phyloP scores from a whole-genome alignment of 2,888 invertebrate species.

The Eristalis intricaria region DNA sequence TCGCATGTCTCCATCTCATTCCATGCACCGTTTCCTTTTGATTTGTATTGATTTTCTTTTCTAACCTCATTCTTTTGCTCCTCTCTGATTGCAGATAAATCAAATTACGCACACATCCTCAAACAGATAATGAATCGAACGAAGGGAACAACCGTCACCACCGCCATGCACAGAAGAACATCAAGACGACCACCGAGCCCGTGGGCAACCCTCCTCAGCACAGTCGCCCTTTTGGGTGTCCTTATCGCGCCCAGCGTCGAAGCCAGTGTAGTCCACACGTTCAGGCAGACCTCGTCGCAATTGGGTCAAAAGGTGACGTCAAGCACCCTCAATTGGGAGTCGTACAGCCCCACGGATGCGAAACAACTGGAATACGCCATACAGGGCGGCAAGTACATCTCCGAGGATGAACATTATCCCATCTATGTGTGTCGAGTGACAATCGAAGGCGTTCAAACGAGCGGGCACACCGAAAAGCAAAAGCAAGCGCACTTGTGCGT shows the following conservation, averaged over 20 bases:
- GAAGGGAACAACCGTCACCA: neutral
- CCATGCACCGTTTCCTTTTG: neutral
- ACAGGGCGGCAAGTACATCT: slow-evolving; percentile 83
- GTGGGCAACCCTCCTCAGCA: neutral
- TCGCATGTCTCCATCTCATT: neutral
- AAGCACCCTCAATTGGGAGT: slow-evolving; percentile 89
- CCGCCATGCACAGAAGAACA: neutral
- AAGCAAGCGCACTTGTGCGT: slow-evolving; percentile 85
- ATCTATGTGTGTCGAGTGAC: slow-evolving; percentile 89
- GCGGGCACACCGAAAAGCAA: slow-evolving; percentile 83
- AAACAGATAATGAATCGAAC: neutral
- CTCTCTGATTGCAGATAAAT: neutral
- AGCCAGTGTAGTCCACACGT: slow-evolving; percentile 75
- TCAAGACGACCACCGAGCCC: too few relatives aligned
- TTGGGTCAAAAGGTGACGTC: slow-evolving; percentile 89
- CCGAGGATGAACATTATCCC: slow-evolving; percentile 80
- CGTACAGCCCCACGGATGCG: slow-evolving; percentile 81
- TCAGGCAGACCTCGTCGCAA: slow-evolving; percentile 78
- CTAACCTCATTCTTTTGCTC: neutral
- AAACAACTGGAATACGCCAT: slow-evolving; percentile 86
- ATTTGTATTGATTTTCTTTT: neutral
- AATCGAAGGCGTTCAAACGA: slow-evolving; percentile 88
- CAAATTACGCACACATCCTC: neutral
- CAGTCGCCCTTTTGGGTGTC: neutral
- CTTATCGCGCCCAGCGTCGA: slow-evolving; percentile 26